Conservation (phyloP, 2,888 invertebrate species). For the Zelleria hepariella region DNA sequence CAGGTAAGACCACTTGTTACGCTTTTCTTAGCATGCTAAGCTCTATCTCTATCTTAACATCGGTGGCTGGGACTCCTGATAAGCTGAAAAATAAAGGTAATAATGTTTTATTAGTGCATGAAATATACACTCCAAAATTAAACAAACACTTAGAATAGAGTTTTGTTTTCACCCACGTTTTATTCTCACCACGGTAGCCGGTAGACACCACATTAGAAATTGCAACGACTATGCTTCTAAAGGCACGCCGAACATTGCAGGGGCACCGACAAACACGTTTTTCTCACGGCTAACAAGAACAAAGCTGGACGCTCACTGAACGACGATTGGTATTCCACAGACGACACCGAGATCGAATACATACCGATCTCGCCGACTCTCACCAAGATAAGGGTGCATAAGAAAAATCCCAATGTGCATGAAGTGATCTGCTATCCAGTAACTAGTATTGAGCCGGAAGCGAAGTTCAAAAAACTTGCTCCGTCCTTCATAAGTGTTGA, state of each 20-base stretch:
- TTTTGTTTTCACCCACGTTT: slow-evolving; percentile 18
- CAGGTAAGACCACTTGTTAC: slow-evolving; percentile 49
- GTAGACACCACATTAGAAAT: slow-evolving; percentile 40
- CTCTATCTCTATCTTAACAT: slow-evolving; percentile 25
- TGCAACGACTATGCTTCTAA: slow-evolving; percentile 35
- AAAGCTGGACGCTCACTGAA: slow-evolving; percentile 33
- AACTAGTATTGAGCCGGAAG: slow-evolving; percentile 43
- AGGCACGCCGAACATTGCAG: slow-evolving; percentile 38
- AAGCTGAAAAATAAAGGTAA: slow-evolving; percentile 21
- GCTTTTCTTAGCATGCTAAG: slow-evolving; percentile 34
- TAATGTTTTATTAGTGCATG: slow-evolving; percentile 41
- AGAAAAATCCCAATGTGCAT: slow-evolving; percentile 64
- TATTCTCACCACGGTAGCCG: slow-evolving; percentile 35
- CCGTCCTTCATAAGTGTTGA: slow-evolving; percentile 68
- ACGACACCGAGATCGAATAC: slow-evolving; percentile 85
- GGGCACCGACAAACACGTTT: slow-evolving; percentile 51
- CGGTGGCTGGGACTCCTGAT: slow-evolving; percentile 51
- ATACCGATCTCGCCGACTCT: slow-evolving; percentile 85
- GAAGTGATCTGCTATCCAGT: slow-evolving; percentile 76
- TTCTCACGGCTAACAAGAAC: slow-evolving; percentile 46
- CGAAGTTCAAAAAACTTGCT: slow-evolving; percentile 72
- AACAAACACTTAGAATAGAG: slow-evolving; percentile 37
- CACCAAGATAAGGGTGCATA: slow-evolving; percentile 84
- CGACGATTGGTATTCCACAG: slow-evolving; percentile 72
- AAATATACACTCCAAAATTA: slow-evolving; percentile 60